phyloP scores from a whole-genome alignment of 2,113 vertebrate species.

The Pomatostomus ruficeps region DNA sequence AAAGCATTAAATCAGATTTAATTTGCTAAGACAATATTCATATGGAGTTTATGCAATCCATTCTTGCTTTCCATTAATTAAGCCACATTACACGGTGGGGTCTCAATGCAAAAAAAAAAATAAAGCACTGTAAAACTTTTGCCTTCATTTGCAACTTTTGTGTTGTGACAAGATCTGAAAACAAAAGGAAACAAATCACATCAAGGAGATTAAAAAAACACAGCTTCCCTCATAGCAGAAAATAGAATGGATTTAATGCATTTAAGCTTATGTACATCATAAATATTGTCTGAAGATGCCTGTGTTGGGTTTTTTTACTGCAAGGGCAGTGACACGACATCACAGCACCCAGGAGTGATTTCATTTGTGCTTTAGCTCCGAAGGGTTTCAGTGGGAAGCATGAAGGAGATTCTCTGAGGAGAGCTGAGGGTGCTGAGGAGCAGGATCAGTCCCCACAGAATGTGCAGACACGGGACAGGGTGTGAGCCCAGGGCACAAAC shows the following conservation, averaged over 20 bases:
- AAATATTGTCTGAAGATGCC: neutral
- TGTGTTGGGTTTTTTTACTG: neutral
- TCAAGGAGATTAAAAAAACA: neutral
- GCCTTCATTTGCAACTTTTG: neutral
- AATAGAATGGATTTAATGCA: neutral
- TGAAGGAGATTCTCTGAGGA: neutral
- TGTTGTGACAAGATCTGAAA: neutral
- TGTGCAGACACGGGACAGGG: neutral
- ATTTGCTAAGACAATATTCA: constrained; percentile 42
- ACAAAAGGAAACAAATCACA: neutral
- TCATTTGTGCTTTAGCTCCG: neutral
- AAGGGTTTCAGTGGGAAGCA: neutral
- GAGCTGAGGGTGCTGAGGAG: neutral
- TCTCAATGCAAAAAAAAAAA: neutral
- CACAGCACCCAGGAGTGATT: neutral
- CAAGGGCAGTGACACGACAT: neutral
- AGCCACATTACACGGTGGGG: neutral
- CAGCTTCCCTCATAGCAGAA: neutral
- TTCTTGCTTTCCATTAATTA: constrained; percentile 17
- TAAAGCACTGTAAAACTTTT: neutral
- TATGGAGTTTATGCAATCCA: neutral
- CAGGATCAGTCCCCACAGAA: neutral
- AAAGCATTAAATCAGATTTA: constrained; percentile 62
- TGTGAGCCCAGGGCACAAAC: neutral
- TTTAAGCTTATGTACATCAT: neutral